Percentiles rank a stretch among this genome's conserved stretches.
phyloP scores from a whole-genome alignment of 2,113 vertebrate genomes.

The Rhabdomys dilectus region DNA sequence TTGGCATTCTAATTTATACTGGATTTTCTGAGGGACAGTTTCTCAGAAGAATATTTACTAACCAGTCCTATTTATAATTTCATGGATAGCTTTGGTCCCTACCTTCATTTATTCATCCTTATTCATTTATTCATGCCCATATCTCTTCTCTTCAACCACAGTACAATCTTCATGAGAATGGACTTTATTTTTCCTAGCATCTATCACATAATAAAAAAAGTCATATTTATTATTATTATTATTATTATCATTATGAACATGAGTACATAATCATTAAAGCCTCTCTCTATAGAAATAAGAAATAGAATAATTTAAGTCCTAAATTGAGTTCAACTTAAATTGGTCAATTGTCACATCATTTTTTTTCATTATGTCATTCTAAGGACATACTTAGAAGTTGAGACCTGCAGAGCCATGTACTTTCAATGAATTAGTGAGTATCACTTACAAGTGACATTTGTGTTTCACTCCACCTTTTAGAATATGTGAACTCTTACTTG shows the following conservation, averaged over 20 bases:
- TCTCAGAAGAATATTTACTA: background rate
- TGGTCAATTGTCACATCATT: background rate
- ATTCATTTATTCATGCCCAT: background rate
- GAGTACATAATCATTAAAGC: background rate
- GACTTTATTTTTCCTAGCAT: background rate
- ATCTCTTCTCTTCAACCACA: background rate
- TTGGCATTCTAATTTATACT: background rate
- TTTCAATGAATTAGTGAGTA: background rate
- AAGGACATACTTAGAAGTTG: background rate
- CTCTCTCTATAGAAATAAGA: constrained; percentile 1
- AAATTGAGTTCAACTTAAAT: background rate
- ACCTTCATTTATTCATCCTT: background rate
- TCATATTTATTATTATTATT: background rate
- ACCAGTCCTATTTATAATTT: background rate
- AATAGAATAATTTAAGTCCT: background rate
- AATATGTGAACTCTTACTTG: background rate
- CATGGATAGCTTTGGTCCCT: background rate
- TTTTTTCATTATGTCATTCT: background rate
- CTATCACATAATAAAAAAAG: background rate
- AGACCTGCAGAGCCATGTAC: background rate
- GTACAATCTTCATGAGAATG: background rate
- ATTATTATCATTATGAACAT: background rate
- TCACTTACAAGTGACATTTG: background rate
- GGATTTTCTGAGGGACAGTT: background rate
- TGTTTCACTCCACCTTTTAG: background rate